Base-by-base conservation (phyloP, 2,888 invertebrate genomes). In the Leptinotarsa rubiginosa region DNA sequence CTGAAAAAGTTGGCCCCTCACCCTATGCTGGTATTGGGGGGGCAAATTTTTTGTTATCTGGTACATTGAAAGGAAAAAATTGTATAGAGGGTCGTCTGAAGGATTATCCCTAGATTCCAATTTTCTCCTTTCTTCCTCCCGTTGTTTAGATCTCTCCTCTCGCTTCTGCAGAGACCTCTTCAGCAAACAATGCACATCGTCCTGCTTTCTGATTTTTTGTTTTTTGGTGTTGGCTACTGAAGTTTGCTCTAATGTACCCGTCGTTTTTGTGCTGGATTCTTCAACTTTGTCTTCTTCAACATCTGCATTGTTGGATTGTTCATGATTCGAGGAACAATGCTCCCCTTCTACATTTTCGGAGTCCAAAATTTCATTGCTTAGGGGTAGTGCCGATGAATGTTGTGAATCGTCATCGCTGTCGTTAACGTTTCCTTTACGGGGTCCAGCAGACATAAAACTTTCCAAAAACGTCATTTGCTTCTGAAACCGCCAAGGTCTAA, bases 391-490 rank as follows among this genome's bases (percentile, higher is more conserved):
- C n/a, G 66, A 67, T 67, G 50, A 16, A 67, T 7, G 15, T n/a
- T 70, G 70, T 49, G 65, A 70, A 64, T 70, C 64, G 22, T 70
- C 70, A 64, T 70, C 49, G 64, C 64, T 70, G 64, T 64, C 49
- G 64, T 50, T 70, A 47, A 70, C 7, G 70, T 70, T 65, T 70
- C 64, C 70, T 64, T 70, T 49, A 47, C 70, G 64, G 10, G 47
- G 5, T 64, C 64, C 70, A 47, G 70, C 80, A 13, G 64, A 49
- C 75, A 75, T 75, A 70, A 52, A 75, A 41, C 62, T n/a, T 49
- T 68, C 69, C 12, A 77, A 31, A 77, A 77, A 77, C 16, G 70
- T 56, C 78, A 78, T 78, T 65, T 78, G 77, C n/a, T 71, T 62
- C 70, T 77, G 73, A 69, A 68, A 75, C 18, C 64, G 52, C 77